Evolutionary conservation across 2,113 vertebrate genomes (phyloP).

Genomic region (Clarias batrachus): DNA sequence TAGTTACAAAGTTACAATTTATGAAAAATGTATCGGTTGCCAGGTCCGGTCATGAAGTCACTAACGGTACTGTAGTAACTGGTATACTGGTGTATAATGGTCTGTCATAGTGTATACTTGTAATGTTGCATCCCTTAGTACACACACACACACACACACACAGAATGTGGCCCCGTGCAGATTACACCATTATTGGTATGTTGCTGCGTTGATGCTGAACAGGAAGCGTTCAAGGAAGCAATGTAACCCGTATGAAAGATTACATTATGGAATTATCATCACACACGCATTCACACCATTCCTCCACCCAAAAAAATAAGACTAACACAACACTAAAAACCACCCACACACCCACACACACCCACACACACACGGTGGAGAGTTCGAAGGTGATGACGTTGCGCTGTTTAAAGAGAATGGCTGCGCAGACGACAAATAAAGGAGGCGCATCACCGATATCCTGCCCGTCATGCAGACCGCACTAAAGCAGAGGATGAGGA

Average conservation of each 20-base stretch:
- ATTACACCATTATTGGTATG: conserved; percentile 20
- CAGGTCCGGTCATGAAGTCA: no score
- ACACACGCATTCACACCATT: not conserved
- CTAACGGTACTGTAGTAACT: not conserved
- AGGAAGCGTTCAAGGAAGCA: conserved; percentile 62
- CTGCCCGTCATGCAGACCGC: conserved; percentile 70
- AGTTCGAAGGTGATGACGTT: conserved; percentile 38
- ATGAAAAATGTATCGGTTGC: no score
- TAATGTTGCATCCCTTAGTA: not conserved
- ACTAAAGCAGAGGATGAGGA: conserved; percentile 54
- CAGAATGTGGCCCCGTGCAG: conserved; percentile 35
- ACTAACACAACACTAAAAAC: conserved; percentile 62
- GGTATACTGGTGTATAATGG: not conserved
- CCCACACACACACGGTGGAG: conserved; percentile 52
- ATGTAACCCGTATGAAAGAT: conserved; percentile 69
- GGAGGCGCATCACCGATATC: conserved; percentile 57
- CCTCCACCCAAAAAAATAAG: conserved; percentile 38
- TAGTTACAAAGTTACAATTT: no score
- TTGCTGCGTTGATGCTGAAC: conserved; percentile 25
- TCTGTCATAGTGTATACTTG: no score
- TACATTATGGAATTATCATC: conserved; percentile 56
- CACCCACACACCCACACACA: not conserved
- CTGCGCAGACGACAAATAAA: conserved; percentile 49
- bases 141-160: conserved; percentile 19
- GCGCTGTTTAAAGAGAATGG: conserved; percentile 49